These are phyloP conservation scores for Malurus melanocephalus DNA, from an alignment of 2,113 vertebrate genomes.

Conservation along the genomic window DNA sequence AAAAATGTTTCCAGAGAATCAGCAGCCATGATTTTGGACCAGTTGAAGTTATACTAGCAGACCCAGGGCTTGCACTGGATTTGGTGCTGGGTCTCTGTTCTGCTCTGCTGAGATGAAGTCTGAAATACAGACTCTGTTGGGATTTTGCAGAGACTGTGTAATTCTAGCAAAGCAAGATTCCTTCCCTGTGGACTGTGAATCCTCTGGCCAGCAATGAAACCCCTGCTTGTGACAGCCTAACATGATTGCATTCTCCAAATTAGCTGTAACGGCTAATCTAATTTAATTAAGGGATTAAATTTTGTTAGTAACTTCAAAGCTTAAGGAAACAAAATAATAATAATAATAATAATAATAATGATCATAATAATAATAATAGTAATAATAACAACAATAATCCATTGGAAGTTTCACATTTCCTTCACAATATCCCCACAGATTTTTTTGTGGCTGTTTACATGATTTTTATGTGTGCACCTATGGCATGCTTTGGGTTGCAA, in stretches of 20 bases:
- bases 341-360: not conserved
- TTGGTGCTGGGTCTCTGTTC: not conserved
- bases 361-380: not conserved
- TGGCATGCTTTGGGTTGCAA: not conserved
- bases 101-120: not conserved
- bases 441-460: accelerated
- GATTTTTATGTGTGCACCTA: not conserved
- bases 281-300: slow-evolving; percentile 1
- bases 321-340: not conserved
- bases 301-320: not conserved
- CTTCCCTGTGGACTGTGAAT: not conserved
- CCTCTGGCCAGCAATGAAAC: not conserved
- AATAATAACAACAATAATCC: too few relatives aligned
- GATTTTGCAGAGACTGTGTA: not conserved
- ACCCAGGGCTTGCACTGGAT: not conserved
- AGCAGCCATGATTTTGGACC: not conserved
- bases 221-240: not conserved
- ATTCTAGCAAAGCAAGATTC: not conserved
- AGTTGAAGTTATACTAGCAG: not conserved
- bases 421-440: accelerated
- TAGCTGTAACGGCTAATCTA: not conserved
- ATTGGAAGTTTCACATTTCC: not conserved
- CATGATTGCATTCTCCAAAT: not conserved
- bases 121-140: not conserved
- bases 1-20: not conserved